Conservation (phyloP, 2,797 vertebrate genomes). For the Sibirionetta formosa region DNA sequence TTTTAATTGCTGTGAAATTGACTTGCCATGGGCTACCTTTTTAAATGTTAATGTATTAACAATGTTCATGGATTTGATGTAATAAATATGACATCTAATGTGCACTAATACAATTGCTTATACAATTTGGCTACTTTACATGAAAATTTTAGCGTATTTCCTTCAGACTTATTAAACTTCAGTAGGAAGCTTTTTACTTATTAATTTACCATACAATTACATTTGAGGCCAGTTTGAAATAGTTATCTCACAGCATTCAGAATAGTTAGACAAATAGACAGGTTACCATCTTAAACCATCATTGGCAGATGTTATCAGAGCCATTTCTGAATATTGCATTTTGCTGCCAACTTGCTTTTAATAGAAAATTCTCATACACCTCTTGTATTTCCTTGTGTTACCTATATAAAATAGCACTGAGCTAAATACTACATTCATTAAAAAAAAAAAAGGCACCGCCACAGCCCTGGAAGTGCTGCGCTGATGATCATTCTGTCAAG, state of each 20-base stretch:
- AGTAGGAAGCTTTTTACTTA: slow-evolving; percentile 27
- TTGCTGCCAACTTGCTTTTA: not conserved
- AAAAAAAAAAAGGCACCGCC: too few species aligned
- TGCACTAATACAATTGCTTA: slow-evolving; percentile 30
- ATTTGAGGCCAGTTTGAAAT: slow-evolving; percentile 31
- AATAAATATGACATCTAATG: slow-evolving; percentile 68
- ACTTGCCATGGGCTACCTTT: slow-evolving; percentile 75
- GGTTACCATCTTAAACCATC: not conserved
- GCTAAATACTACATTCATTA: not conserved
- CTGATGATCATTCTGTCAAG: not conserved
- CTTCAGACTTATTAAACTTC: slow-evolving; percentile 24
- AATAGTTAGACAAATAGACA: not conserved
- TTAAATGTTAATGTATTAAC: slow-evolving; percentile 78
- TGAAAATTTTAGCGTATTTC: slow-evolving; percentile 49
- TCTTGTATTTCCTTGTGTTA: not conserved
- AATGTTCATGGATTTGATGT: slow-evolving; percentile 56
- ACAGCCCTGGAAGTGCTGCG: not conserved
- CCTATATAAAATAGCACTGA: not conserved
- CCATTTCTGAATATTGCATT: not conserved
- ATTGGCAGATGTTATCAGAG: not conserved
- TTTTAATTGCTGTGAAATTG: slow-evolving; percentile 82
- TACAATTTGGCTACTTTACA: slow-evolving; percentile 27
- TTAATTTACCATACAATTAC: slow-evolving; percentile 17
- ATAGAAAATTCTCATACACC: not conserved
- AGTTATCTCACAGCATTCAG: not conserved